A percentile compares a stretch with the other conserved stretches of the same genome.
Evolutionary conservation across 2,113 vertebrate species (phyloP).

Genomic region (Salvelinus fontinalis): DNA sequence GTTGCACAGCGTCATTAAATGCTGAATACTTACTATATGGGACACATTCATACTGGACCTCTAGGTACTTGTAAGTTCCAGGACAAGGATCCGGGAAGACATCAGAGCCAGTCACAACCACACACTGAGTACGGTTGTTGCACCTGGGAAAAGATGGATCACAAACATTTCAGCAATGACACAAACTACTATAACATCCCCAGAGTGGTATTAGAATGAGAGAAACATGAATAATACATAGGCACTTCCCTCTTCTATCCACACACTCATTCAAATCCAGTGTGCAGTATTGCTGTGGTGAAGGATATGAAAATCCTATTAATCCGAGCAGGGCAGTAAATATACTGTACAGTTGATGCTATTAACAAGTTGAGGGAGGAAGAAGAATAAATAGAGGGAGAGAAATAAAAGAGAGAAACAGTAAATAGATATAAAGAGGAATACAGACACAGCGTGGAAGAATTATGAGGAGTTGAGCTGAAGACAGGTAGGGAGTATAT

Average conservation of each 20-base stretch:
- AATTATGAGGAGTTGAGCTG: slow-evolving; percentile 7
- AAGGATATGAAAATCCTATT: slow-evolving; percentile 53
- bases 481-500: slow-evolving; percentile 26
- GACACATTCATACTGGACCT: slow-evolving; percentile 99
- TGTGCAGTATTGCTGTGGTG: slow-evolving; percentile 47
- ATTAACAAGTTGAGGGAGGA: no score
- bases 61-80: slow-evolving; percentile 99
- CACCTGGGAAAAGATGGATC: slow-evolving; percentile 85
- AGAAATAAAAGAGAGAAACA: neutral
- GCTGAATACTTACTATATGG: slow-evolving; percentile 96
- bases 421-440: no score
- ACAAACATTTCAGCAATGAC: slow-evolving; percentile 53
- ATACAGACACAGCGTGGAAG: no score
- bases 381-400: slow-evolving; percentile 2
- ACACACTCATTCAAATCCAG: slow-evolving; percentile 1
- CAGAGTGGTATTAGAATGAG: neutral
- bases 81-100: slow-evolving; percentile 99
- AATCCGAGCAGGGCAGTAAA: slow-evolving; percentile 24
- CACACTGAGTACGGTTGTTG: slow-evolving; percentile 99
- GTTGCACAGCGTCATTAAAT: neutral
- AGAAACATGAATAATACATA: neutral
- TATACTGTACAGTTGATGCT: neutral
- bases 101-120: slow-evolving; percentile 97
- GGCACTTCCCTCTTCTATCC: neutral
- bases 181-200: neutral